Evolutionary conservation across 1,140 invertebrate species (phyloP).

Genomic region (Nasonia giraulti): DNA sequence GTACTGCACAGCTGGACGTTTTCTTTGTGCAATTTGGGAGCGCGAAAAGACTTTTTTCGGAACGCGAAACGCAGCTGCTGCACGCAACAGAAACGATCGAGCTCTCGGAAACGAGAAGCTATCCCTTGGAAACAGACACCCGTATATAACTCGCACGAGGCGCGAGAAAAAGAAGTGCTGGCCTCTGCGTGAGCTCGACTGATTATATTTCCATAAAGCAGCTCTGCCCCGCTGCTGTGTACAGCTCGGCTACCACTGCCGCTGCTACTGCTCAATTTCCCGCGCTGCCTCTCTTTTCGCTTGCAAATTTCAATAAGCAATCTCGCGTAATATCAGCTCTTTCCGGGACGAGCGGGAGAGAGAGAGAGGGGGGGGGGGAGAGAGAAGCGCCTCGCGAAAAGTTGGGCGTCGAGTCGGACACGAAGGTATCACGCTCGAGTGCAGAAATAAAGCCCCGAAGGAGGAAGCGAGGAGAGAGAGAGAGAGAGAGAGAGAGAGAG

Average conservation of each 20-base stretch:
- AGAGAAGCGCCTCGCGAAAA: constrained; percentile 17
- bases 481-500: constrained; percentile 49
- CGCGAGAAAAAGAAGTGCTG: neutral
- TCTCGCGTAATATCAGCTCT: constrained; percentile 55
- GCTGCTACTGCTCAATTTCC: constrained; percentile 31
- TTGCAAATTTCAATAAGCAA: constrained; percentile 57
- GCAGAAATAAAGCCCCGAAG: neutral
- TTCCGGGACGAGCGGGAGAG: constrained; percentile 8
- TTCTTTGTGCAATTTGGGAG: neutral
- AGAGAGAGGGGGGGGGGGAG: neutral
- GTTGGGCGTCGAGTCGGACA: constrained; percentile 34
- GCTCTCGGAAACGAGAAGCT: neutral
- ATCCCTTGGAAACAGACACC: no score
- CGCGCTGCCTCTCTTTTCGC: neutral
- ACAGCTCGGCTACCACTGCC: neutral
- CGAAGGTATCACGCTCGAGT: constrained; percentile 41
- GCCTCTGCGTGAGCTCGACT: constrained; percentile 12
- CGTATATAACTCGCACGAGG: no score
- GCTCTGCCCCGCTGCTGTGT: neutral
- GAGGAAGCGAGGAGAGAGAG: constrained; percentile 47
- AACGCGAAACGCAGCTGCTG: no score
- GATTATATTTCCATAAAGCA: constrained; percentile 46
- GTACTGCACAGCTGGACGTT: neutral
- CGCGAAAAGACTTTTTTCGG: no score
- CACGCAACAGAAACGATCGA: neutral